Conservation (phyloP, 2,888 invertebrate species). For the Calephelis perditalis region DNA sequence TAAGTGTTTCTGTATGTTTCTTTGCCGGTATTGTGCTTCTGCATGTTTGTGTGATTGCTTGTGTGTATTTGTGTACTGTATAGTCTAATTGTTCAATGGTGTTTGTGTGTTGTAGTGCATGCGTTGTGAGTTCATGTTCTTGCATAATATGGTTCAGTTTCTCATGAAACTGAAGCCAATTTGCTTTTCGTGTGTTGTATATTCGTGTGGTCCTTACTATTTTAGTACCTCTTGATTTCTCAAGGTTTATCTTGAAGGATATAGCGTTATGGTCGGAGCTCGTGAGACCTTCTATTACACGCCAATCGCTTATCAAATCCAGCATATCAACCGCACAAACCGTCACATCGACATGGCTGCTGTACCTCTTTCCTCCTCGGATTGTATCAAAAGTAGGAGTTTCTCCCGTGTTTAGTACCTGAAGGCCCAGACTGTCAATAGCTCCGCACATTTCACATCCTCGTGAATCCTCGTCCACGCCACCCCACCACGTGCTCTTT, state of each 20-base stretch:
- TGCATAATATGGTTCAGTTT: neutral
- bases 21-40: neutral
- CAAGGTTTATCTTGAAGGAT: neutral
- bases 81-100: neutral
- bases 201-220: conserved; percentile 15
- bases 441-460: no score
- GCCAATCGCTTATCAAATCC: no score
- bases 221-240: neutral
- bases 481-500: no score
- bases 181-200: conserved; percentile 17
- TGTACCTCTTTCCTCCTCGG: no score
- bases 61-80: neutral
- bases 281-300: no score
- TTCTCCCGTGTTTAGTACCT: no score
- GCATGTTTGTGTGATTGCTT: conserved; percentile 1
- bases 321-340: no score
- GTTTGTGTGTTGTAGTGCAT: neutral
- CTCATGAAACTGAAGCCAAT: conserved; percentile 16
- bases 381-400: no score
- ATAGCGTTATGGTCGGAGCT: no score
- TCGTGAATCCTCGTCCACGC: no score
- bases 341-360: no score
- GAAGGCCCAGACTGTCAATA: no score
- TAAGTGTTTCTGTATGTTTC: conserved; percentile 1
- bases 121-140: conserved; percentile 10